Evolutionary conservation across 2,888 invertebrate genomes (phyloP).

Genomic region (Sturmia bella): DNA sequence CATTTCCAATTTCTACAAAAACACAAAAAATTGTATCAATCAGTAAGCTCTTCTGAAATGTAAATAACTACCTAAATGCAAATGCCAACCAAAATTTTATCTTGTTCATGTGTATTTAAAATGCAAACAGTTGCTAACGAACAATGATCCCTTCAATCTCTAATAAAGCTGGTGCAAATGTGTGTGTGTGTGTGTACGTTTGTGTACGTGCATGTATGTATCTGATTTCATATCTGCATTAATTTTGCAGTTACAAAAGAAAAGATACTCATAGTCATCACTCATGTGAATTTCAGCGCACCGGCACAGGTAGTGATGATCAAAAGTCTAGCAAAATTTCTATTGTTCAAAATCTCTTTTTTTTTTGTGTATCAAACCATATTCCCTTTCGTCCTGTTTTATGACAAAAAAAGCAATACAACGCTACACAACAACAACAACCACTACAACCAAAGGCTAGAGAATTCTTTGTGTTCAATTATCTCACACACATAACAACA

Average conservation of each 20-base stretch:
- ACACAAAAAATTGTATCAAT: conserved; percentile 49
- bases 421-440: conserved; percentile 6
- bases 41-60: conserved; percentile 51
- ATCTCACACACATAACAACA: conserved; percentile 57
- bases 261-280: conserved; percentile 6
- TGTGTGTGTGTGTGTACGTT: not conserved
- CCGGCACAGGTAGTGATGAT: conserved; percentile 49
- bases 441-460: conserved; percentile 29
- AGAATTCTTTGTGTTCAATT: conserved; percentile 52
- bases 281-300: conserved; percentile 4
- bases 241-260: conserved; percentile 20
- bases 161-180: too few relatives aligned
- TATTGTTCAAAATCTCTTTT: conserved; percentile 29
- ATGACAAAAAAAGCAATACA: too few relatives aligned
- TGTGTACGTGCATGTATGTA: not conserved
- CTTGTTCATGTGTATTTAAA: conserved; percentile 37
- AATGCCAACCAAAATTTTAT: conserved; percentile 39
- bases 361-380: conserved; percentile 33
- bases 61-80: conserved; percentile 58
- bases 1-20: conserved; percentile 55
- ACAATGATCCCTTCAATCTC: conserved; percentile 29
- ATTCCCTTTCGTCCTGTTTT: conserved; percentile 22
- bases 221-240: conserved; percentile 20
- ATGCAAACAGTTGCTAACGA: conserved; percentile 55
- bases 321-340: conserved; percentile 39